phyloP scores from a whole-genome alignment of 2,113 vertebrate genomes.

The Malaclemys terrapin region DNA sequence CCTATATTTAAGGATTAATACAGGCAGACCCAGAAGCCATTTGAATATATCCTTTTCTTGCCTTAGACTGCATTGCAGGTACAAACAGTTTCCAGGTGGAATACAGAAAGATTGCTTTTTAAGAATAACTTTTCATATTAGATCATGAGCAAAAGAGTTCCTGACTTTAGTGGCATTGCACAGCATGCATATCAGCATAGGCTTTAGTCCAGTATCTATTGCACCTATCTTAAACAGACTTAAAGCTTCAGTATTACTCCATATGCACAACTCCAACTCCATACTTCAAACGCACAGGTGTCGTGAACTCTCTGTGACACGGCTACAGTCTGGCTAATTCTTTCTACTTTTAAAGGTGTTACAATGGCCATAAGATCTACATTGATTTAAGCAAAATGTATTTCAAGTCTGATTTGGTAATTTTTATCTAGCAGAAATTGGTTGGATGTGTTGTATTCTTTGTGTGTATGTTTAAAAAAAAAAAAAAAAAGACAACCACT shows the following conservation, averaged over 20 bases:
- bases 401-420: background rate
- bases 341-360: background rate
- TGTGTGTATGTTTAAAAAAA: background rate
- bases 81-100: background rate
- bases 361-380: background rate
- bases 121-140: background rate
- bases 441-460: background rate
- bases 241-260: background rate
- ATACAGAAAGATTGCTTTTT: background rate
- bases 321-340: background rate
- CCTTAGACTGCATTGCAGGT: background rate
- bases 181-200: background rate
- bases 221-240: background rate
- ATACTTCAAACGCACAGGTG: background rate
- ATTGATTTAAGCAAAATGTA: background rate
- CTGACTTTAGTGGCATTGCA: background rate
- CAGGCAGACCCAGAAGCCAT: background rate
- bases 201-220: background rate
- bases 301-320: background rate
- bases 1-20: background rate
- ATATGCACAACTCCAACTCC: no score
- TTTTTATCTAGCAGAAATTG: background rate
- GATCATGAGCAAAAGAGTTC: background rate
- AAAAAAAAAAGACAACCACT: background rate
- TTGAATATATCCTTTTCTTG: background rate